Base-by-base conservation (phyloP, 1,140 invertebrate species). In the Amphibalanus amphitrite region DNA sequence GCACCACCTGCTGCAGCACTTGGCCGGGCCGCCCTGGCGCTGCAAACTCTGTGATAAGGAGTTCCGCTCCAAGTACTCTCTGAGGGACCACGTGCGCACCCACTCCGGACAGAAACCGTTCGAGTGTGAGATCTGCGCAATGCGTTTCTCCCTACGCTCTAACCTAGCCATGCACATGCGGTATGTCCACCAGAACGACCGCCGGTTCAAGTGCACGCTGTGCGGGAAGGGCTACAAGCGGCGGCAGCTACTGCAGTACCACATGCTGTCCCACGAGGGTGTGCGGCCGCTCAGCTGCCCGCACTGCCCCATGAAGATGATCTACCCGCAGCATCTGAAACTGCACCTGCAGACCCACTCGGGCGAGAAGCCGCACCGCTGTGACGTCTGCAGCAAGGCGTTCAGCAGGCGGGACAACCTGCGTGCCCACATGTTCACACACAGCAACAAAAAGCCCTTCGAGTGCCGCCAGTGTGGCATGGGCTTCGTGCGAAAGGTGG, bases 401-500 rank as follows among this genome's bases (percentile, higher is more conserved):
- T 92, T 93, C 78, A 90, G 88, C 75, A 89, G 89, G 47, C 83
- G 89, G 67, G 91, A 92, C 79, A 92, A 92, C 78, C 83, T 90
- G 71, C 91, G 92, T 82, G 88, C 89, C 20, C 90, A 92, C 78
- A 83, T 89, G 67, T 91, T 90, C 79, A 87, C 91, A 67, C 90
- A 93, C 78, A 90, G 88, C 73, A 88, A 91, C 75, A 89, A 91
- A 77, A 92, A 92, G 76, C 90, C 90, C 0, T 93, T 91, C 77
- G 89, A 91, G 78, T 93, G 91, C 79, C 78, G 88, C 33, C 85
- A 88, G 1, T 93, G 91, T 77, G 89, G 88, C 3, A 84, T 86
- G 74, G 90, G 89, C 13, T 93, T 90, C 75, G 92, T 92, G 90
- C 80, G 91, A 28, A 92, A 92, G 77, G 69, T 59, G 47, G 47